A percentile compares a stretch with the other conserved stretches of the same genome.
These are phyloP conservation scores for Spea multiplicata DNA, from an alignment of 2,113 vertebrate genomes.

Conservation along the genomic window DNA sequence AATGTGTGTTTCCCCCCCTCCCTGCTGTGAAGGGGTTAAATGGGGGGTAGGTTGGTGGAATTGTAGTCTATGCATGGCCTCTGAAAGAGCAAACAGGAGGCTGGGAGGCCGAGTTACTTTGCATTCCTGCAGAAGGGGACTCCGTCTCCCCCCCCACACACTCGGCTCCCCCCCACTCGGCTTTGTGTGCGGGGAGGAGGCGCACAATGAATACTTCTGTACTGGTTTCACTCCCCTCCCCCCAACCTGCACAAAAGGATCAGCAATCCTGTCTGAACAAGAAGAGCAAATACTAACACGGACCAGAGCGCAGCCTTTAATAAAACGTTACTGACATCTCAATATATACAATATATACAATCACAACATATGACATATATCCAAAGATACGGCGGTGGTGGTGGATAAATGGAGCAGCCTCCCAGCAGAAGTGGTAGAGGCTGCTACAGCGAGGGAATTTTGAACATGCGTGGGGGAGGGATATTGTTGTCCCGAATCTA, in stretches of 20 bases:
- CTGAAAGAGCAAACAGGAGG: constrained; percentile 24
- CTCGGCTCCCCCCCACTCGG: constrained; percentile 11
- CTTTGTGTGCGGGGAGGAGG: constrained; percentile 29
- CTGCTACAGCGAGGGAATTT: too few relatives aligned
- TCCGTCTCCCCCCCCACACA: background rate
- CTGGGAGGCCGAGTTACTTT: constrained; percentile 14
- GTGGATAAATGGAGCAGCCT: too few relatives aligned
- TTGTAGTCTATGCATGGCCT: background rate
- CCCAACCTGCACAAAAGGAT: constrained; percentile 45
- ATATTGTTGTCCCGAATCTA: too few relatives aligned
- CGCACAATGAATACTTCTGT: constrained; percentile 25
- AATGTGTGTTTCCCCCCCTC: too few relatives aligned
- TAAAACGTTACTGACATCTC: background rate
- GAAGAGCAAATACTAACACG: background rate
- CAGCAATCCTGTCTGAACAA: constrained; percentile 31
- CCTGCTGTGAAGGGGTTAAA: too few relatives aligned
- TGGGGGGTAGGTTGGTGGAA: background rate
- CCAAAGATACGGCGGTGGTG: too few relatives aligned
- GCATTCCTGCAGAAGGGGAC: constrained; percentile 27
- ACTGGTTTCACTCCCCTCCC: constrained; percentile 12
- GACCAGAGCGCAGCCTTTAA: constrained; percentile 15
- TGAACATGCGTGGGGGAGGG: too few relatives aligned
- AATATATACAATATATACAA: too few relatives aligned
- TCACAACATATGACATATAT: too few relatives aligned
- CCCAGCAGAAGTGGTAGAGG: too few relatives aligned